phyloP scores from a whole-genome alignment of 1,140 invertebrate species.

The Macrobrachium rosenbergii region DNA sequence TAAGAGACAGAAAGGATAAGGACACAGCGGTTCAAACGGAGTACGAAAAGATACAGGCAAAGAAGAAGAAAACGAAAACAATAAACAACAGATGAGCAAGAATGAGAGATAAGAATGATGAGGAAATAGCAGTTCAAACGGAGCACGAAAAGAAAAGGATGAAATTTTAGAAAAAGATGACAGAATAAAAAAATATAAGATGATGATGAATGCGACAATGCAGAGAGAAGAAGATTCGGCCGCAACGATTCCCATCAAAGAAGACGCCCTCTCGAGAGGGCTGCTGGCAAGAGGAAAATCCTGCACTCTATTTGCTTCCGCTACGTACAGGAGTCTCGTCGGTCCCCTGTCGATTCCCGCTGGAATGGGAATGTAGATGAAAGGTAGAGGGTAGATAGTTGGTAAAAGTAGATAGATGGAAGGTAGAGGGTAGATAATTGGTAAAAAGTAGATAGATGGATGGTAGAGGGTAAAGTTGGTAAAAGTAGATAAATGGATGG shows the following conservation, averaged over 20 bases:
- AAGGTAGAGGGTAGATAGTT: neutral
- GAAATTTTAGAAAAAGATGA: too few relatives aligned
- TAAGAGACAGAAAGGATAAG: neutral
- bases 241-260: too few relatives aligned
- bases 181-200: too few relatives aligned
- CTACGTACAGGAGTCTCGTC: too few relatives aligned
- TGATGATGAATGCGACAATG: too few relatives aligned
- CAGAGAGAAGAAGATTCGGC: too few relatives aligned
- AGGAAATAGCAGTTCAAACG: too few relatives aligned
- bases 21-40: neutral
- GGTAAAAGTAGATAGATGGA: neutral
- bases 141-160: too few relatives aligned
- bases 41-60: neutral
- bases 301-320: too few relatives aligned
- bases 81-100: neutral
- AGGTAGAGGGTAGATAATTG: neutral
- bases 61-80: neutral
- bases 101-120: neutral
- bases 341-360: too few relatives aligned
- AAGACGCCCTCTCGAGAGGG: too few relatives aligned
- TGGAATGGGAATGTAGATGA: neutral
- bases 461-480: neutral
- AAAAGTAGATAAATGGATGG: neutral
- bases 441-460: neutral
- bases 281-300: too few relatives aligned